These are phyloP conservation scores for Drosophila sturtevanti DNA, from an alignment of 1,140 invertebrate species.

Conservation along the genomic window DNA sequence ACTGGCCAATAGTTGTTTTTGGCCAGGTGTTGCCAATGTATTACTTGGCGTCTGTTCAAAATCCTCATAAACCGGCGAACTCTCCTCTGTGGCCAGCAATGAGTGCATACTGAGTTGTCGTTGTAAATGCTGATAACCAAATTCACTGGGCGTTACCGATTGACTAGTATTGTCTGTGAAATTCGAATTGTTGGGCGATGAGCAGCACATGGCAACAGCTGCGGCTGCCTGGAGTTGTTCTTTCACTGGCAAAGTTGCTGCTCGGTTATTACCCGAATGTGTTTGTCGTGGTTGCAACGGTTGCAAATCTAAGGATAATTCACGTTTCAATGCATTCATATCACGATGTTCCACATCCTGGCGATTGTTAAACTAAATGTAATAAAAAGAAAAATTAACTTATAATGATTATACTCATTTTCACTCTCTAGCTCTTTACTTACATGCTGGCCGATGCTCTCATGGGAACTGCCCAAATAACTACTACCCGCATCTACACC, in stretches of 20 bases:
- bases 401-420: not conserved
- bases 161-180: conserved; percentile 82
- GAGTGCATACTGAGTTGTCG: conserved; percentile 79
- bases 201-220: conserved; percentile 29
- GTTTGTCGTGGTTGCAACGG: conserved; percentile 55
- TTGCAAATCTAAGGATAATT: conserved; percentile 76
- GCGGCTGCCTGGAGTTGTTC: conserved; percentile 59
- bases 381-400: not conserved
- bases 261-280: conserved; percentile 26
- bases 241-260: conserved; percentile 55
- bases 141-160: conserved; percentile 82
- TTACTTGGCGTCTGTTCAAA: conserved; percentile 76
- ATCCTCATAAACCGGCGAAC: conserved; percentile 75
- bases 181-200: conserved; percentile 82
- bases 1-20: conserved; percentile 65
- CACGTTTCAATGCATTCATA: conserved; percentile 77
- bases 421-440: not conserved
- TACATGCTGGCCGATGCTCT: conserved; percentile 74
- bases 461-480: conserved; percentile 70
- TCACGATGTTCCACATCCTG: conserved; percentile 67
- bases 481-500: conserved; percentile 61
- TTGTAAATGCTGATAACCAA: conserved; percentile 80
- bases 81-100: conserved; percentile 74
- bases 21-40: conserved; percentile 35
- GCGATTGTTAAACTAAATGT: conserved; percentile 55